A percentile compares a stretch with the other conserved stretches of the same genome.
Evolutionary conservation across 2,113 vertebrate species (phyloP).

Genomic region (Zosterops lateralis): DNA sequence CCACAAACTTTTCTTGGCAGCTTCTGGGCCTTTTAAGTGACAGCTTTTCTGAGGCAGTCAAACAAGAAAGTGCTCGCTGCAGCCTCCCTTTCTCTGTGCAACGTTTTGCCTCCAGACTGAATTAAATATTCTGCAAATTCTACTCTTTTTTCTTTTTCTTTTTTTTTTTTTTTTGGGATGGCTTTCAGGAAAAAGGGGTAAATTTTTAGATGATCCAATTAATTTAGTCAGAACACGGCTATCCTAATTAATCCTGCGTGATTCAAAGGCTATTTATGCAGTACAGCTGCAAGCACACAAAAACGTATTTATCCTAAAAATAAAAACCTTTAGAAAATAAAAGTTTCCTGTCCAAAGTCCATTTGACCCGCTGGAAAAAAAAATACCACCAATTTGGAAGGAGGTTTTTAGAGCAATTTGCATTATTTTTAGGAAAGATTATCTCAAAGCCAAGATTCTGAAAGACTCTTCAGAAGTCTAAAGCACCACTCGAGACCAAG

Average conservation of each 20-base stretch:
- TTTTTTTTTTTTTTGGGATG: not conserved
- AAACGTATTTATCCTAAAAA: not conserved
- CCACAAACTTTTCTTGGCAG: not conserved
- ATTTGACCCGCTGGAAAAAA: not conserved
- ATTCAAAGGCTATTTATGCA: not conserved
- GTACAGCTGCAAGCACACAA: not conserved
- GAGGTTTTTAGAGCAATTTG: not conserved
- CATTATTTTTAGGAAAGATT: constrained; percentile 31
- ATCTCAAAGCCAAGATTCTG: constrained; percentile 14
- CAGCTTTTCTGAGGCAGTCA: not conserved
- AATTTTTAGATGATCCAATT: not conserved
- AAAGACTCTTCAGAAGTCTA: constrained; percentile 1
- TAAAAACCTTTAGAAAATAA: not conserved
- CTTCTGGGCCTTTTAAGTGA: constrained; percentile 12
- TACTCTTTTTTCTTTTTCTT: not conserved
- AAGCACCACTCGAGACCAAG: constrained; percentile 23
- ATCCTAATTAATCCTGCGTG: not conserved
- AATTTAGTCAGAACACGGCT: not conserved
- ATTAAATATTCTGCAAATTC: not conserved
- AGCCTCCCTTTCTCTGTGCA: not conserved
- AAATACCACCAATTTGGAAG: not conserved
- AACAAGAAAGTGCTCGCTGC: not conserved
- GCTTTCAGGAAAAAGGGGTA: not conserved
- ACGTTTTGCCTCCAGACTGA: not conserved
- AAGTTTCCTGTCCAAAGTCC: not conserved